Conservation (phyloP, 2,888 invertebrate species). For the Yponomeuta plumbellus region DNA sequence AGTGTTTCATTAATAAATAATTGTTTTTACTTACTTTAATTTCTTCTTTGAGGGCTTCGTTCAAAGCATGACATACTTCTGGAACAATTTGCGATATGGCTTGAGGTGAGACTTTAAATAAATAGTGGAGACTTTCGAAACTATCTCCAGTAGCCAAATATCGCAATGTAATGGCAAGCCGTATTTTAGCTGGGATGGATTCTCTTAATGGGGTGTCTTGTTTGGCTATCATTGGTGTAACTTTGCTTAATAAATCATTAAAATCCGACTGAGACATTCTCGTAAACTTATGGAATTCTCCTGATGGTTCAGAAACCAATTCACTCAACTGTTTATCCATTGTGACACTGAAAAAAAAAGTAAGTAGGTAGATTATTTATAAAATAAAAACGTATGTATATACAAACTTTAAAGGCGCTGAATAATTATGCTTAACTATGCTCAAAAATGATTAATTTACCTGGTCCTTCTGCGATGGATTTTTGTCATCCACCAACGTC, state of each 20-base stretch:
- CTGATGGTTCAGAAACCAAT: constrained; percentile 17
- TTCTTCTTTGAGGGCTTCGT: constrained; percentile 15
- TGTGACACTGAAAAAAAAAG: constrained; percentile 16
- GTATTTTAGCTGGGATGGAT: constrained; percentile 17
- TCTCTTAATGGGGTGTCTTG: constrained; percentile 18
- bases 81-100: constrained; percentile 18
- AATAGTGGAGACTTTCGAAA: constrained; percentile 18
- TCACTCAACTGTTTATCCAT: constrained; percentile 16
- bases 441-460: no score
- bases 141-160: constrained; percentile 19
- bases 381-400: no score
- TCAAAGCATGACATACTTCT: constrained; percentile 20
- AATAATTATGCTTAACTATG: no score
- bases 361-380: no score
- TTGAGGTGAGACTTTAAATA: constrained; percentile 20
- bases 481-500: no score
- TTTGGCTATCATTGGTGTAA: constrained; percentile 16
- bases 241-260: constrained; percentile 16
- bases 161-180: constrained; percentile 14
- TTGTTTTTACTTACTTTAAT: constrained; percentile 16
- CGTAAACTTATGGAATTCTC: constrained; percentile 19
- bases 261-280: constrained; percentile 20
- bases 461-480: no score
- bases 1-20: no score
- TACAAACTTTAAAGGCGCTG: no score